Base-by-base conservation (phyloP, 2,113 vertebrate species). In the Hippocampus barbouri region DNA sequence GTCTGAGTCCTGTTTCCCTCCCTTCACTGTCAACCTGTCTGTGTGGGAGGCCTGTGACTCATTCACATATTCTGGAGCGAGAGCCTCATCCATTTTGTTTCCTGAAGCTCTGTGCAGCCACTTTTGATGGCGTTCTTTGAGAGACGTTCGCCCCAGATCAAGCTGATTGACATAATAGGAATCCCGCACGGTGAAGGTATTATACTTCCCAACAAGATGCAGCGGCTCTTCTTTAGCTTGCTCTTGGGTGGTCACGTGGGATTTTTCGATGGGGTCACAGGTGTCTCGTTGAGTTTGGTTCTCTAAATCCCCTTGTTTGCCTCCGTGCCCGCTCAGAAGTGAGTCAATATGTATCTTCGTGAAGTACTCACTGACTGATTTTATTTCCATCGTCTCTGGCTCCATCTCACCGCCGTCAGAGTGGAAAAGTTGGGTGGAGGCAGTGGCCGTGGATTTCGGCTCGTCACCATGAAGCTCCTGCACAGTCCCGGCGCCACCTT, bases 371-470 rank as follows among this genome's bases (percentile, higher is more conserved):
- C 94, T 96, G 69, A 99, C 93, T 0, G 96, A 98, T 92, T 98
- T 99, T 82, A 94, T 98, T 91, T 99, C 97, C 96, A 98, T 98
- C 6, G 97, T 96, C 87, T 97, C 97, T 40, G 97, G 96, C 84
- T 99, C 97, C 97, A 99, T 99, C 91, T 98, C 97, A 72, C 97
- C 94, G 20, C 94, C 94, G 80, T 96, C 93, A 0, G 96, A 95
- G 91, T 94, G 95, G 86, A 96, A 94, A 43, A 96, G 94, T 89
- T 96, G 96, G 77, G 95, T 94, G 78, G 96, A 95, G 92, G 94
- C 91, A 84, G 95, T 94, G 60, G 93, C 91, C 88, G 94, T 92
- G 76, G 95, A 93, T 69, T 95, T 95, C 0, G 90, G 91, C 69
- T 96, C 94, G 1, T 92, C 84, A 41, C 85, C 90, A 75, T 92